Evolutionary conservation across 2,888 invertebrate genomes (phyloP).

Genomic region (Epinotia ramella): DNA sequence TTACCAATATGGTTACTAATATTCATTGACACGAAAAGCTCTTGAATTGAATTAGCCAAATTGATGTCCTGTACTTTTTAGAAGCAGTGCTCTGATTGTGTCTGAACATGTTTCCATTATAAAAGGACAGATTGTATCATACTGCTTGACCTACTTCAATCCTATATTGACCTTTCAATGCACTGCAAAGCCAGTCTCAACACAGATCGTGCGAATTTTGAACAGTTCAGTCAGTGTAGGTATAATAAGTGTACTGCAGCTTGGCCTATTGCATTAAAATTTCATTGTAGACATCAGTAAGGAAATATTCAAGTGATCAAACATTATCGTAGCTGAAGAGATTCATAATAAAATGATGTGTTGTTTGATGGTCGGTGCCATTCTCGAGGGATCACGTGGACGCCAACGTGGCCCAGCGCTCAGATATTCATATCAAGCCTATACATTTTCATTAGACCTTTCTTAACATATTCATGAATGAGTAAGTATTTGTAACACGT

Average conservation of each 20-base stretch:
- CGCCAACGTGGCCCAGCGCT: constrained; percentile 62
- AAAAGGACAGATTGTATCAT: neutral
- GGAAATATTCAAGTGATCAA: constrained; percentile 57
- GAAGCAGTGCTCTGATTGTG: neutral
- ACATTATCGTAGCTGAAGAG: constrained; percentile 63
- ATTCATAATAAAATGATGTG: constrained; percentile 76
- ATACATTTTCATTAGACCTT: constrained; percentile 70
- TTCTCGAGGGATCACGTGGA: constrained; percentile 68
- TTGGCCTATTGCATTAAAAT: constrained; percentile 48
- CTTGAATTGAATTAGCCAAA: neutral
- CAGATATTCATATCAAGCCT: constrained; percentile 67
- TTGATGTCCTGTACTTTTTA: neutral
- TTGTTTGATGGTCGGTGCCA: constrained; percentile 63
- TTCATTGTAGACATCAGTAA: constrained; percentile 51
- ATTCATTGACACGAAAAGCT: neutral
- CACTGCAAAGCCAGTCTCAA: neutral
- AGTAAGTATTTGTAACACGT: constrained; percentile 56
- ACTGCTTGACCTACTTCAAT: neutral
- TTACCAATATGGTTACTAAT: neutral
- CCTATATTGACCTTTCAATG: constrained; percentile 1
- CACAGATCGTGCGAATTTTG: constrained; percentile 1
- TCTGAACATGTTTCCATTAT: neutral
- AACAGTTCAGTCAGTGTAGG: neutral
- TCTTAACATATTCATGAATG: constrained; percentile 58
- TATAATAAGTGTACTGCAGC: neutral